Evolutionary conservation across 2,113 vertebrate genomes (phyloP).

Genomic region (Clinocottus analis): DNA sequence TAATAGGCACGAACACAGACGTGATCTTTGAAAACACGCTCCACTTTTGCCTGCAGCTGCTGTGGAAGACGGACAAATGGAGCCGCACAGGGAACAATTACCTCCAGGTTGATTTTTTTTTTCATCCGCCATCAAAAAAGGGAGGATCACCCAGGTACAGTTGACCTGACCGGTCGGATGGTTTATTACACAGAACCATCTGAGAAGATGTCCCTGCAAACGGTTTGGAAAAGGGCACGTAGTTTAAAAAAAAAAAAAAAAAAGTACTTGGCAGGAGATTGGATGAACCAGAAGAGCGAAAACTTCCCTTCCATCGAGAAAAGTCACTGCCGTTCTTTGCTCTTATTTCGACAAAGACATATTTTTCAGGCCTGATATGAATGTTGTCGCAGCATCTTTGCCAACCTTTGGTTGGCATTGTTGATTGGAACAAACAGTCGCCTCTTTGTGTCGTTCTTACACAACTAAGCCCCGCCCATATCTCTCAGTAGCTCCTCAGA

Average conservation of each 20-base stretch:
- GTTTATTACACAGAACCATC: background rate
- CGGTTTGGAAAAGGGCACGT: background rate
- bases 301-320: background rate
- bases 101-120: conserved; percentile 3
- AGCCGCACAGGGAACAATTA: conserved; percentile 1
- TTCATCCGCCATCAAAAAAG: background rate
- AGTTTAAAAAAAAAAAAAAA: background rate
- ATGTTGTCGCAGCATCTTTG: no score
- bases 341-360: no score
- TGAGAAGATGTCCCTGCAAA: background rate
- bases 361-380: no score
- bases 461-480: background rate
- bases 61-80: conserved; percentile 5
- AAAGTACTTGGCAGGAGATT: background rate
- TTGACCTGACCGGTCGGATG: background rate
- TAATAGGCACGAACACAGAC: conserved; percentile 23
- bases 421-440: background rate
- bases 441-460: background rate
- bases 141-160: background rate
- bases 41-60: background rate
- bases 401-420: background rate
- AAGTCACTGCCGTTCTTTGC: background rate
- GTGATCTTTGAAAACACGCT: conserved; percentile 13
- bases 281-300: background rate
- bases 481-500: background rate